A percentile compares a stretch with the other conserved stretches of the same genome.
Evolutionary conservation across 2,888 invertebrate genomes (phyloP).

Genomic region (Harpalus rufipes): DNA sequence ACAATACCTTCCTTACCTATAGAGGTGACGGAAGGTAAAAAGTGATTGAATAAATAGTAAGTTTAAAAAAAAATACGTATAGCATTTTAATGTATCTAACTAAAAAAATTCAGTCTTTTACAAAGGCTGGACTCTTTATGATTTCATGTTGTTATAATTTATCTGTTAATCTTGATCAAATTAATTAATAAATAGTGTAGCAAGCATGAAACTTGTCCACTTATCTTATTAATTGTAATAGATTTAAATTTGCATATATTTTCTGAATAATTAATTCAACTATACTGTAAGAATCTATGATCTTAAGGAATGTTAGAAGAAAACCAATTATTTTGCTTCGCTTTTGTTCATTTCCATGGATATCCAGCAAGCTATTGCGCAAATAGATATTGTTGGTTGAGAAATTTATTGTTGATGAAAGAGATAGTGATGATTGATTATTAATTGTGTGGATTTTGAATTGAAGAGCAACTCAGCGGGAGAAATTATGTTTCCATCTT

Average conservation of each 20-base stretch:
- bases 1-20: too few relatives aligned
- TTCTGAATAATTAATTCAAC: neutral
- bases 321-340: neutral
- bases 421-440: conserved; percentile 30
- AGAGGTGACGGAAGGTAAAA: too few relatives aligned
- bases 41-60: too few relatives aligned
- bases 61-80: too few relatives aligned
- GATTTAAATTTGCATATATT: neutral
- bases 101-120: too few relatives aligned
- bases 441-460: conserved; percentile 15
- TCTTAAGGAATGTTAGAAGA: neutral
- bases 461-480: conserved; percentile 24
- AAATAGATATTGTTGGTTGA: conserved; percentile 36
- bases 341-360: neutral
- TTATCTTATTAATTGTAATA: conserved; percentile 4
- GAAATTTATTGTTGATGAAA: conserved; percentile 36
- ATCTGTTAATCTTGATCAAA: neutral
- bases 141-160: neutral
- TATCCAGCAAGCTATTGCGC: conserved; percentile 1
- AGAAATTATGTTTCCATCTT: conserved; percentile 15
- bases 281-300: neutral
- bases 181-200: neutral
- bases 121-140: neutral
- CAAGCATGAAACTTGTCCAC: neutral
- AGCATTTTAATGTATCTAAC: too few relatives aligned